Percentiles rank a stretch among this genome's conserved stretches.
Evolutionary conservation across 2,113 vertebrate species (phyloP).

Genomic region (Zosterops japonicus): DNA sequence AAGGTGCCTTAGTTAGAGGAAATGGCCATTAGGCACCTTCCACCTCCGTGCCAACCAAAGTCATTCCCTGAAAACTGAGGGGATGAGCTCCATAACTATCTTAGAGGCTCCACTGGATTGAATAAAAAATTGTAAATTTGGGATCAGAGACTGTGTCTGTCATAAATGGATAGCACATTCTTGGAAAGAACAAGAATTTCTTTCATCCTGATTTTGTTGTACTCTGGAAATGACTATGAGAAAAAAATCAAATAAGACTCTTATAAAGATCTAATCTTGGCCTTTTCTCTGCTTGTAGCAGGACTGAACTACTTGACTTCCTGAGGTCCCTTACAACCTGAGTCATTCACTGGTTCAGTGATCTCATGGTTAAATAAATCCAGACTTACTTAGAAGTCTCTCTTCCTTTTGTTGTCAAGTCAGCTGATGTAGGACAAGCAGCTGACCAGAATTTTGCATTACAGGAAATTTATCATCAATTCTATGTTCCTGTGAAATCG

Average conservation of each 20-base stretch:
- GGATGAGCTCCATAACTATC: neutral
- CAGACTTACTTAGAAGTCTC: neutral
- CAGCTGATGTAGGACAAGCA: neutral
- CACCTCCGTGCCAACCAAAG: rapidly evolving
- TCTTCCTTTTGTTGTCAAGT: neutral
- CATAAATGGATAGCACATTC: neutral
- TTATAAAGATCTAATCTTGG: neutral
- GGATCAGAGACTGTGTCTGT: neutral
- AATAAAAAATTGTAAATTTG: neutral
- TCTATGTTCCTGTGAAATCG: neutral
- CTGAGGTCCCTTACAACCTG: neutral
- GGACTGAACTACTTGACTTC: neutral
- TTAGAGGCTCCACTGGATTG: neutral
- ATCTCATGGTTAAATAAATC: neutral
- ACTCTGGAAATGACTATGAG: neutral
- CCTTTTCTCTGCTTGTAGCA: neutral
- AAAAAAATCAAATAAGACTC: neutral
- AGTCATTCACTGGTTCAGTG: neutral
- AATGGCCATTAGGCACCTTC: neutral
- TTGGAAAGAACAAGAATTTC: neutral
- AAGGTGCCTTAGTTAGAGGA: neutral
- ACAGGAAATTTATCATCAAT: neutral
- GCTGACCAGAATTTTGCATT: neutral
- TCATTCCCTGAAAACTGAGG: neutral
- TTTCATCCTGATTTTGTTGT: neutral